A percentile compares a stretch with the other conserved stretches of the same genome.
Evolutionary conservation across 2,888 invertebrate genomes (phyloP).

Genomic region (Geotrupes spiniger): DNA sequence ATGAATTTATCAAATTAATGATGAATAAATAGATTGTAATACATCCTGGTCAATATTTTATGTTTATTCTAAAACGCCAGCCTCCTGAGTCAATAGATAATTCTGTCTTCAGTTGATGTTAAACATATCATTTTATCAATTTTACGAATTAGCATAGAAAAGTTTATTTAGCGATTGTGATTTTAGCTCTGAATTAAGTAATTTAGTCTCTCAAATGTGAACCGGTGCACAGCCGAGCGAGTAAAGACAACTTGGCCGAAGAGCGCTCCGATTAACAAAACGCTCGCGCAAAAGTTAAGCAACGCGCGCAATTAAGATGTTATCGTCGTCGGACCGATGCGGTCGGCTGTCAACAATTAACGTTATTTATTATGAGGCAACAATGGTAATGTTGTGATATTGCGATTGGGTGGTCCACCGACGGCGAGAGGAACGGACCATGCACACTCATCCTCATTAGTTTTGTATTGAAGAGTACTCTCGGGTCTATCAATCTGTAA

Average conservation of each 20-base stretch:
- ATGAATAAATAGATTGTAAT: no score
- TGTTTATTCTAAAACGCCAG: no score
- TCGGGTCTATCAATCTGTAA: conserved; percentile 22
- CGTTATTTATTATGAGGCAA: conserved; percentile 52
- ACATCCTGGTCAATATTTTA: no score
- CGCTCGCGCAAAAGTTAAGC: conserved; percentile 46
- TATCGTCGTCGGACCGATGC: conserved; percentile 49
- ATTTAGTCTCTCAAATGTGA: not conserved
- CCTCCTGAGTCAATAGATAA: no score
- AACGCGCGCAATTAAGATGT: conserved; percentile 50
- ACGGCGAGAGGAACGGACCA: conserved; percentile 7
- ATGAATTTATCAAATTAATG: no score
- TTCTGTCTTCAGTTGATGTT: no score
- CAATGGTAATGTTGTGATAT: conserved; percentile 52
- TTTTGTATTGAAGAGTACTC: conserved; percentile 46
- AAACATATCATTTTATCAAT: no score
- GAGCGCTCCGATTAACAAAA: conserved; percentile 18
- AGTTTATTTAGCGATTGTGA: not conserved
- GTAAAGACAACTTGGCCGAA: no score
- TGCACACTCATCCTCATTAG: conserved; percentile 48
- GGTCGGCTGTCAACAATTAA: conserved; percentile 52
- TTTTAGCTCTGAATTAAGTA: not conserved
- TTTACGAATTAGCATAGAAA: no score
- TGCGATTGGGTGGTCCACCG: conserved; percentile 50
- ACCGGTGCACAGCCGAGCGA: not conserved